Evolutionary conservation across 2,888 invertebrate species (phyloP), one percentile per base, ranked within the genome.

Genomic region (Saturnia japonica): DNA sequence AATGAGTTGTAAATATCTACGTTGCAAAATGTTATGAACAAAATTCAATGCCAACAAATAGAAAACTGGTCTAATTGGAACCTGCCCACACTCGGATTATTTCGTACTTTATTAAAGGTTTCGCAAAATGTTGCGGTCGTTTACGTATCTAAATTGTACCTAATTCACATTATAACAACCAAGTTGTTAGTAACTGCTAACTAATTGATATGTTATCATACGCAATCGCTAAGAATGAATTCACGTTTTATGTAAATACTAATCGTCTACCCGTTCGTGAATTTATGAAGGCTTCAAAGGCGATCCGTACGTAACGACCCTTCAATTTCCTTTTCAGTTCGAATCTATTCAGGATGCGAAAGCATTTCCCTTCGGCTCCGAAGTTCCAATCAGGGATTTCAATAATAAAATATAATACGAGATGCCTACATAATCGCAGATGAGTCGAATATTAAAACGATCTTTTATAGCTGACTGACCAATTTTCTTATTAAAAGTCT

Each of bases 241-340:
- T 57, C 70, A 68, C 51, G 68, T 60, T 70, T 67, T 67, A 67
- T 68, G 60, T 69, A 60, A 72, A 72, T 69, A 72, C 57, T 72
- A 72, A 72, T 72, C 69, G 67, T 67, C 69, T 45, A 70, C 67
- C 85, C 83, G 88, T 85, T 86, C 85, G 84, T 82, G 85, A 87
- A 89, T 90, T 90, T 90, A 89, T 88, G 87, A 86, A 86, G 81
- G 83, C 82, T 83, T 84, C 85, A 86, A 85, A 87, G 77, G 85
- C 84, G 84, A 64, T 47, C 71, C 71, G 64, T 82, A 86, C 86
- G 83, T 89, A 90, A 91, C 90, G 90, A 90, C 88, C 88, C 88
- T 89, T 90, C 91, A 88, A 91, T 91, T 91, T 92, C 89, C 92
- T 88, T 89, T 90, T 88, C 88, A 91, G 84, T 82, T 80, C 80